Base-by-base conservation (phyloP, 2,113 vertebrate genomes). In the Onychostoma macrolepis region DNA sequence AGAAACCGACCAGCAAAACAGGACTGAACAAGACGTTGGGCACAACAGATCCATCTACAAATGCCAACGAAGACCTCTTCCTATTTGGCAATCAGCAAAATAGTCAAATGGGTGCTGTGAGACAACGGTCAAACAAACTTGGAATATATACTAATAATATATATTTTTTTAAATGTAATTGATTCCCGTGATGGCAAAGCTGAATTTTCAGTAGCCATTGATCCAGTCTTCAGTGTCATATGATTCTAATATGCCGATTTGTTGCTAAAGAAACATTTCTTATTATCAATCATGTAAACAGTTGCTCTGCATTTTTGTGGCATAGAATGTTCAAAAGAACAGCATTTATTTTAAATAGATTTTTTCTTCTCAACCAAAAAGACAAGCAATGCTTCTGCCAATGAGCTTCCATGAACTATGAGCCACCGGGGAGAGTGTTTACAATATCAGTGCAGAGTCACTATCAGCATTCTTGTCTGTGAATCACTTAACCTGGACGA, bases 401-500 rank as follows among this genome's bases (percentile, higher is more conserved):
- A 48, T 28, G 6, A 77, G 75, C 58, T 82, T 82, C n/a, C 80
- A 48, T 48, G 19, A 82, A 69, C 61, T 69, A 69, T 67, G 61
- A 83, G 63, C 80, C 63, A 69, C 26, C 10, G 0, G 63, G 61
- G 61, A 83, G n/a, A 83, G 61, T 83, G 61, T 48, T 83, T 83
- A 83, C 63, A 69, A 67, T 83, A 69, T 48, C 41, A 30, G 26
- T 4, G 2, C 79, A 61, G 36, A 43, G 63, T 67, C 63, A 67
- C 61, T 48, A 48, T 69, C 61, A 48, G 61, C 79, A 82, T 82
- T 69, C 80, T 41, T 50, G 13, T 48, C 61, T 67, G 80, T 69
- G 61, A 69, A 83, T 83, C 80, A 50, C 80, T 83, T 83, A 83
- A 67, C 80, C 63, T 83, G 15, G 17, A 13, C 10, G 26, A 83